Percentiles rank a stretch among this genome's conserved stretches.
These are phyloP conservation scores for Wiebesia pumilae DNA, from an alignment of 1,140 invertebrate species.

Conservation along the genomic window DNA sequence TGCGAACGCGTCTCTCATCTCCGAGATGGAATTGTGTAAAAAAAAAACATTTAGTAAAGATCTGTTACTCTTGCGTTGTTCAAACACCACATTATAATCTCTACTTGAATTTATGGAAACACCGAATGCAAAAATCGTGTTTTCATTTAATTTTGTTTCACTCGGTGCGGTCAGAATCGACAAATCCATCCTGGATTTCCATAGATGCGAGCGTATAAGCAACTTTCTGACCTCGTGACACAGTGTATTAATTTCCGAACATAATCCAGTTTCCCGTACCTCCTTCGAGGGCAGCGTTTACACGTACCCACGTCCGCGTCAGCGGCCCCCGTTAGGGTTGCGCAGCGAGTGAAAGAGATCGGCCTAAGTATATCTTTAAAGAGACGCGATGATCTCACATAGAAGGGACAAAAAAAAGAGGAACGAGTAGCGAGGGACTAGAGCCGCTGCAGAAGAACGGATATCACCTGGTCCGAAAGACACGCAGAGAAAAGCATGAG, in stretches of 20 bases:
- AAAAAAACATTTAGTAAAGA: too few species aligned
- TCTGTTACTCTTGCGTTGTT: too few species aligned
- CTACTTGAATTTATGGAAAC: too few species aligned
- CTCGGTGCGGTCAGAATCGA: background rate
- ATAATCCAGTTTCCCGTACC: constrained; percentile 16
- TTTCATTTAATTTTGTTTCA: background rate
- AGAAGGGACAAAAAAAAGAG: background rate
- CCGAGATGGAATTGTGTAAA: too few species aligned
- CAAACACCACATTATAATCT: too few species aligned
- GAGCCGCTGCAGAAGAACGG: background rate
- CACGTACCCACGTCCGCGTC: background rate
- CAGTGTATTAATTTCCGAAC: constrained; percentile 4
- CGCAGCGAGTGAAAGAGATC: background rate
- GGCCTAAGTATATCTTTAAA: constrained; percentile 41
- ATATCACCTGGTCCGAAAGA: constrained; percentile 30
- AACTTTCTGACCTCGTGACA: constrained; percentile 42
- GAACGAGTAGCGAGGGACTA: background rate
- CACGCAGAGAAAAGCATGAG: constrained; percentile 23
- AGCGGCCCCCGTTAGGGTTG: constrained; percentile 5
- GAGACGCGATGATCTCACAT: background rate
- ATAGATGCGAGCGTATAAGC: background rate
- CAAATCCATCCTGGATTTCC: background rate
- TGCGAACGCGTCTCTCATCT: too few species aligned
- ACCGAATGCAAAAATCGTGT: too few species aligned
- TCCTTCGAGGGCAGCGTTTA: too few species aligned